Evolutionary conservation across 2,888 invertebrate species (phyloP).

Genomic region (Dyspetes luteomarginatus): DNA sequence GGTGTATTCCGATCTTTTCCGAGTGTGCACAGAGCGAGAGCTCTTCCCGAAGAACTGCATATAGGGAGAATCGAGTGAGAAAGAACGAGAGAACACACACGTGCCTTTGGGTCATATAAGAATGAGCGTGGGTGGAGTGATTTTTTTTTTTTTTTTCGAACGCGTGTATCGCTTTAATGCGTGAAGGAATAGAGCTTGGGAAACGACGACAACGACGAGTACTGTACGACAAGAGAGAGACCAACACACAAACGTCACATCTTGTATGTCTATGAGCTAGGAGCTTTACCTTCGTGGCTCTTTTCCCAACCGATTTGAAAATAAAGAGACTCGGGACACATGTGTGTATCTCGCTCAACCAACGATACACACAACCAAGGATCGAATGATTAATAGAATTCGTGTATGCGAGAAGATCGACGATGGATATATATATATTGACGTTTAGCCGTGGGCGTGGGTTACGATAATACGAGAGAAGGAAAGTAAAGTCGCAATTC

Average conservation of each 20-base stretch:
- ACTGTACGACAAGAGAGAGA: slow-evolving; percentile 19
- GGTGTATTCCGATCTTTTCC: slow-evolving; percentile 16
- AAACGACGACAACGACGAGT: slow-evolving; percentile 54
- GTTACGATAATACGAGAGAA: slow-evolving; percentile 65
- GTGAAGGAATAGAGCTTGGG: slow-evolving; percentile 65
- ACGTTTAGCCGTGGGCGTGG: slow-evolving; percentile 61
- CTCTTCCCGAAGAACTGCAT: slow-evolving; percentile 34
- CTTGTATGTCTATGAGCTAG: slow-evolving; percentile 43
- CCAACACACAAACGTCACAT: slow-evolving; percentile 35
- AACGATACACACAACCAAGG: slow-evolving; percentile 53
- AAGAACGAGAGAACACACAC: slow-evolving; percentile 63
- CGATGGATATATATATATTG: slow-evolving; percentile 58
- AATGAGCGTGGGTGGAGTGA: slow-evolving; percentile 76
- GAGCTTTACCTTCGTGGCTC: slow-evolving; percentile 37
- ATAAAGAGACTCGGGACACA: slow-evolving; percentile 47
- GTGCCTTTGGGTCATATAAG: slow-evolving; percentile 77
- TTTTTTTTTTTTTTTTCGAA: slow-evolving; percentile 42
- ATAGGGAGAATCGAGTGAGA: slow-evolving; percentile 2
- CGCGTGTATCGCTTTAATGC: slow-evolving; percentile 62
- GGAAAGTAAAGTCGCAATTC: slow-evolving; percentile 62
- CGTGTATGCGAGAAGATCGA: slow-evolving; percentile 61
- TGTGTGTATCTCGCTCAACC: slow-evolving; percentile 28
- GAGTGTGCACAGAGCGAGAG: slow-evolving; percentile 1
- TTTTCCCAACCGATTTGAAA: slow-evolving; percentile 18
- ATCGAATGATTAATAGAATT: slow-evolving; percentile 67